Base-by-base conservation (phyloP, 2,797 vertebrate genomes). In the Poecilia wingei region DNA sequence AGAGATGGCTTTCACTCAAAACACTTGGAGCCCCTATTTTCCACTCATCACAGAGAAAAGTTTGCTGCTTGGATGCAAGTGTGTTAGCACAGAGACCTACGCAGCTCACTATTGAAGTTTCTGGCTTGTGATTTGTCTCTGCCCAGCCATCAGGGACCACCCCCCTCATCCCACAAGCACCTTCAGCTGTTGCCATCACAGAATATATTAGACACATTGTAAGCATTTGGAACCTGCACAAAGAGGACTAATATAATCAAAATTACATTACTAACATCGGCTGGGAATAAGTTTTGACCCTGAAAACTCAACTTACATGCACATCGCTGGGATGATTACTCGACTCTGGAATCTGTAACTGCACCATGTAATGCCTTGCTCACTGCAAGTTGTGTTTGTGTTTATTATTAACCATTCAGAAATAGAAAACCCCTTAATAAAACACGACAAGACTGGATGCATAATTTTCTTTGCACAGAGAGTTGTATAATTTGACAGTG, bases 181-280 rank as follows among this genome's bases (percentile, higher is more conserved):
- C 84, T 82, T 86, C 91, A 78, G 79, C 82, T 91, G 85, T 81
- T 75, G 86, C 85, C 86, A 89, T 93, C 89, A 93, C 86, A 91
- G 87, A 94, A 92, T 90, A 95, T 94, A 95, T 96, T 96, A 96
- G 95, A 95, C 94, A 95, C 95, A 96, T 94, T 94, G 91, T 93
- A 96, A 96, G 94, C 93, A 94, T 95, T 93, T 94, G 95, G 96
- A 94, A 94, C 93, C 90, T 96, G 92, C 95, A 95, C 94, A 96
- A 96, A 96, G 95, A 96, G 93, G 95, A 94, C 93, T 95, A 95
- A 96, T 95, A 95, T 96, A 96, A 96, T 95, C 95, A 94, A 96
- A 96, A 87, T 91, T 91, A 89, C 92, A 95, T 96, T 94, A 94
- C 93, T 95, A 93, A 93, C 93, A 94, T 94, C 89, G 92, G 93